A percentile compares a stretch with the other conserved stretches of the same genome.
Conservation (phyloP, 2,113 vertebrate species). For the Salvelinus alpinus region DNA sequence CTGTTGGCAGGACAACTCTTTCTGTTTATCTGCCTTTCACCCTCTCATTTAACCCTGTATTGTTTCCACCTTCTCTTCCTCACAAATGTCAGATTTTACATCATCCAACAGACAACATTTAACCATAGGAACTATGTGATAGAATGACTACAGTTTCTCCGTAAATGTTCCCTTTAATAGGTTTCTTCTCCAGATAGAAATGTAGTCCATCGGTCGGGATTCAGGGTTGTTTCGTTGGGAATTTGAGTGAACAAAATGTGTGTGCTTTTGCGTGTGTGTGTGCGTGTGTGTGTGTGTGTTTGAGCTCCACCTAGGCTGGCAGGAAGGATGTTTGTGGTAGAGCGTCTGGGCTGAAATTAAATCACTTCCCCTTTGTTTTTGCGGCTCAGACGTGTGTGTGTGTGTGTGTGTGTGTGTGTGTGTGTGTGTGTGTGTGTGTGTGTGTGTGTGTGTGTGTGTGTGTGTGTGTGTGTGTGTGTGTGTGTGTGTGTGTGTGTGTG, state of each 20-base stretch:
- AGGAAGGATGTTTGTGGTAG: conserved; percentile 75
- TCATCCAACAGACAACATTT: too few species aligned
- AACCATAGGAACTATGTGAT: too few species aligned
- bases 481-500: conserved; percentile 17
- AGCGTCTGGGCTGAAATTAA: conserved; percentile 68
- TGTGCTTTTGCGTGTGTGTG: background rate
- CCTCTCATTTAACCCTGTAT: background rate
- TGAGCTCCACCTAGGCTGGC: conserved; percentile 50
- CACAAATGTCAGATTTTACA: background rate
- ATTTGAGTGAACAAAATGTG: background rate
- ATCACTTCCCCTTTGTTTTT: conserved; percentile 65
- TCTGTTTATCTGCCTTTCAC: background rate
- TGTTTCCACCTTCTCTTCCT: background rate
- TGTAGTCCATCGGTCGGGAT: too few species aligned
- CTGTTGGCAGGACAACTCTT: background rate
- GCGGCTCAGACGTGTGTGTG: conserved; percentile 46
- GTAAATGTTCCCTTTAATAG: too few species aligned
- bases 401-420: conserved; percentile 13
- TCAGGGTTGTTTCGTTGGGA: too few species aligned
- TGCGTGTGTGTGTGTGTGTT: background rate
- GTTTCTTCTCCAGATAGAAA: too few species aligned
- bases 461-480: conserved; percentile 13
- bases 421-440: background rate
- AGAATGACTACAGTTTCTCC: too few species aligned
- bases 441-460: background rate